Conservation (phyloP, 1,140 invertebrate genomes). For the Drosophila serrata region DNA sequence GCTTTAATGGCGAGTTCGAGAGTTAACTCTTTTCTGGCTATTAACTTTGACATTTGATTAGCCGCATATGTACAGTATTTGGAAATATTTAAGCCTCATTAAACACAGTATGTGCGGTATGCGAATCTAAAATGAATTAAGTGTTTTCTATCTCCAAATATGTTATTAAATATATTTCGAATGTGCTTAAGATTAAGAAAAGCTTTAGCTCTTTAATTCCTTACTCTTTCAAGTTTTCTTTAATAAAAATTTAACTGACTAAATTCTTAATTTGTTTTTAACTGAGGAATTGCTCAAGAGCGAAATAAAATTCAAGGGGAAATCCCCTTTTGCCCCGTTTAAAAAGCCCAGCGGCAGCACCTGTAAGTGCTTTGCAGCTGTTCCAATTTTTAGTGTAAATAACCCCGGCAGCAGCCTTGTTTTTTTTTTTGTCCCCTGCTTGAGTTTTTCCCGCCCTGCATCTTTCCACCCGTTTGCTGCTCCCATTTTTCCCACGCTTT, state of each 20-base stretch:
- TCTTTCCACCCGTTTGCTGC: not conserved
- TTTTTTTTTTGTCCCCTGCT: conserved; percentile 54
- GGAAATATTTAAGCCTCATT: conserved; percentile 4
- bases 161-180: not conserved
- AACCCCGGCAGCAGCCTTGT: conserved; percentile 62
- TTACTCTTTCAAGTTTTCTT: not conserved
- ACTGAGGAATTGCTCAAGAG: not conserved
- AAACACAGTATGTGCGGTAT: not conserved
- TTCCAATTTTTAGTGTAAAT: conserved; percentile 83
- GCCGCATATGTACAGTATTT: not conserved
- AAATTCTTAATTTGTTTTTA: not conserved
- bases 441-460: conserved; percentile 39
- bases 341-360: conserved; percentile 53
- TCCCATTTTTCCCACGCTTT: conserved; percentile 16
- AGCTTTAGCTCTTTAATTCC: not conserved
- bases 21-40: conserved; percentile 14
- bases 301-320: conserved; percentile 19
- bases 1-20: conserved; percentile 1
- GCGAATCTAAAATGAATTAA: not conserved
- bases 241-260: not conserved
- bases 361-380: conserved; percentile 67
- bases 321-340: conserved; percentile 15
- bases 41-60: conserved; percentile 1
- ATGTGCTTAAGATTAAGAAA: not conserved
- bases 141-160: not conserved